Conservation (phyloP, 2,797 vertebrate genomes). For the Rhodeus uyekii region DNA sequence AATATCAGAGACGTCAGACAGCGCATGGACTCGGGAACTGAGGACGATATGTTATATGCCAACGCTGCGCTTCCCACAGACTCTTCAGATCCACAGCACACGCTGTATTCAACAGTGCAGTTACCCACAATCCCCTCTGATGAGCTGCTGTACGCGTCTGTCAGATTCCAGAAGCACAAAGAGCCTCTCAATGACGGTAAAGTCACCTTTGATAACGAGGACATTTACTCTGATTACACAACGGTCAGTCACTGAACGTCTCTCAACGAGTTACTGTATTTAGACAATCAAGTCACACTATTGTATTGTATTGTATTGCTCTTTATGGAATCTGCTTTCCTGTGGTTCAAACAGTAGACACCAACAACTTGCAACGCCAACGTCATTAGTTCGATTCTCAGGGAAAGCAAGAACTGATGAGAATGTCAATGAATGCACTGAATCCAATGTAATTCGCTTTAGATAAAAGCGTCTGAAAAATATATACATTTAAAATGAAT, state of each 20-base stretch:
- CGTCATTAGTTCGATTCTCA: too few relatives aligned
- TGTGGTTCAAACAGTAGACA: too few relatives aligned
- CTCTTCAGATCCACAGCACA: neutral
- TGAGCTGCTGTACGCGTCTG: slow-evolving; percentile 23
- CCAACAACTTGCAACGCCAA: too few relatives aligned
- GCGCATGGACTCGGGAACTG: neutral
- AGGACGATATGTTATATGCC: neutral
- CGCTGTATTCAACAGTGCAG: neutral
- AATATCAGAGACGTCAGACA: slow-evolving; percentile 16
- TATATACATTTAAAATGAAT: too few relatives aligned
- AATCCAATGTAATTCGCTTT: too few relatives aligned
- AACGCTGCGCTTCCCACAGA: neutral
- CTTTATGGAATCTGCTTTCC: neutral
- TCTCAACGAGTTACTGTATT: neutral
- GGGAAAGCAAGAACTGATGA: too few relatives aligned
- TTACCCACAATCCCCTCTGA: slow-evolving; percentile 3
- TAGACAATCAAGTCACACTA: neutral
- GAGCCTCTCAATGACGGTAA: neutral
- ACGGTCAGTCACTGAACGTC: neutral
- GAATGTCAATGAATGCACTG: too few relatives aligned
- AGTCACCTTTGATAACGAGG: neutral
- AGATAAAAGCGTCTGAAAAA: too few relatives aligned
- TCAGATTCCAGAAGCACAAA: slow-evolving; percentile 12
- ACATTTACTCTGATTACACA: slow-evolving; percentile 6
- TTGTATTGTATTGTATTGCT: neutral